phyloP scores from a whole-genome alignment of 2,888 invertebrate genomes.

The Drosophila falleni region DNA sequence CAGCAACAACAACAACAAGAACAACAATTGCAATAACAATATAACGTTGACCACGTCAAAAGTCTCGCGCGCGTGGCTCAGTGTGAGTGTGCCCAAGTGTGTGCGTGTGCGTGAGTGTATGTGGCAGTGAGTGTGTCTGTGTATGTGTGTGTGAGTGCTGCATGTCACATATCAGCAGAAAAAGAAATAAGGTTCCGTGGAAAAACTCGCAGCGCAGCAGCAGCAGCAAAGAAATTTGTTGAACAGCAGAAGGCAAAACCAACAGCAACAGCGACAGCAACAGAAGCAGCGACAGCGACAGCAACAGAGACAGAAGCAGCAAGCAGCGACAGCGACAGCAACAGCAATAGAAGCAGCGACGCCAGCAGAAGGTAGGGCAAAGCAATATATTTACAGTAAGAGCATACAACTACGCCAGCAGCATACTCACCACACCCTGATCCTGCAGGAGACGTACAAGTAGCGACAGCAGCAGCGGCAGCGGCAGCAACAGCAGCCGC shows the following conservation, averaged over 20 bases:
- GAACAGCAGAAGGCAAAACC: constrained; percentile 64
- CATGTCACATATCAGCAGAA: constrained; percentile 71
- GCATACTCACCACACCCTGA: constrained; percentile 84
- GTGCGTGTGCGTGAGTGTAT: constrained; percentile 34
- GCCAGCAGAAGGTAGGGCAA: constrained; percentile 72
- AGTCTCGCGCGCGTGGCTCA: constrained; percentile 53
- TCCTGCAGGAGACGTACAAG: constrained; percentile 66
- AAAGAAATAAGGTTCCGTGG: constrained; percentile 46
- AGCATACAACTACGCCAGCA: constrained; percentile 52
- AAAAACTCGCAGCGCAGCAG: constrained; percentile 41
- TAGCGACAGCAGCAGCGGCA: constrained; percentile 26
- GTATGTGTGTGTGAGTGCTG: constrained; percentile 46
- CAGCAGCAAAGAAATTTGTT: constrained; percentile 37
- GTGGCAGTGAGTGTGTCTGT: constrained; percentile 31
- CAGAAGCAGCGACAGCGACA: neutral
- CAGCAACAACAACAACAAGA: constrained; percentile 21
- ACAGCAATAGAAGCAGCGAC: constrained; percentile 52
- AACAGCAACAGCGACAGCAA: constrained; percentile 39
- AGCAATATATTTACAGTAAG: constrained; percentile 59
- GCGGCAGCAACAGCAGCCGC: constrained; percentile 34
- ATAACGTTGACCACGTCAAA: constrained; percentile 40
- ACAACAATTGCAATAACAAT: constrained; percentile 32
- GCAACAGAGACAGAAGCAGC: constrained; percentile 35
- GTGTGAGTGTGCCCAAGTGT: constrained; percentile 40
- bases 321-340: constrained; percentile 42